Evolutionary conservation across 2,888 invertebrate genomes (phyloP).

Genomic region (Hyposoter didymator): DNA sequence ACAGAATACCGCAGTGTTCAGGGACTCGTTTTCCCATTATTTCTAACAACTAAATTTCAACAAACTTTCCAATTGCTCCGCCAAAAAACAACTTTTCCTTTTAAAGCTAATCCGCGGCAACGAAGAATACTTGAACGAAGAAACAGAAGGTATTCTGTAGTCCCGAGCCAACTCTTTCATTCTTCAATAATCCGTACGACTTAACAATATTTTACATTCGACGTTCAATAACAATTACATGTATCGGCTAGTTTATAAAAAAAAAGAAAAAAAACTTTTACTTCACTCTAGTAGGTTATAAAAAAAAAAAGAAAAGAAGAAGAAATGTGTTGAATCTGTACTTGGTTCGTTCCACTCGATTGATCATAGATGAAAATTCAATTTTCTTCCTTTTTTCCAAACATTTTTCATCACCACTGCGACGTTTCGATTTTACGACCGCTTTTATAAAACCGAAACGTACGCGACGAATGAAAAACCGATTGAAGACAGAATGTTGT

Average conservation of each 20-base stretch:
- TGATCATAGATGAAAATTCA: neutral
- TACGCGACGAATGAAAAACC: slow-evolving; percentile 41
- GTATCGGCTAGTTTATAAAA: slow-evolving; percentile 53
- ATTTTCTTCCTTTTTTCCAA: neutral
- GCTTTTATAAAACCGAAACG: slow-evolving; percentile 77
- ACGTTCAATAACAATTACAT: slow-evolving; percentile 66
- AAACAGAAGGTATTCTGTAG: slow-evolving; percentile 39
- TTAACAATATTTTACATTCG: slow-evolving; percentile 67
- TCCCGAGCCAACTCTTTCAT: slow-evolving; percentile 58
- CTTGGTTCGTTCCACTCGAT: slow-evolving; percentile 25
- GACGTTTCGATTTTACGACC: slow-evolving; percentile 76
- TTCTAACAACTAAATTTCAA: neutral
- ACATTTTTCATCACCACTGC: slow-evolving; percentile 21
- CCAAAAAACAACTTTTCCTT: neutral
- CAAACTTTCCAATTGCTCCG: neutral
- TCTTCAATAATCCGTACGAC: slow-evolving; percentile 52
- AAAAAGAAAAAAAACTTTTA: slow-evolving; percentile 55
- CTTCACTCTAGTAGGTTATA: slow-evolving; percentile 36
- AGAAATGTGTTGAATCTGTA: slow-evolving; percentile 64
- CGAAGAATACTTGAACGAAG: neutral
- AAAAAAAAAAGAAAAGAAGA: slow-evolving; percentile 65
- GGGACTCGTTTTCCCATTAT: slow-evolving; percentile 24
- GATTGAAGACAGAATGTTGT: neutral
- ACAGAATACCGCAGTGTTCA: slow-evolving; percentile 29
- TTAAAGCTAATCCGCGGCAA: neutral